Base-by-base conservation (phyloP, 2,888 invertebrate genomes). In the Spisula solida region DNA sequence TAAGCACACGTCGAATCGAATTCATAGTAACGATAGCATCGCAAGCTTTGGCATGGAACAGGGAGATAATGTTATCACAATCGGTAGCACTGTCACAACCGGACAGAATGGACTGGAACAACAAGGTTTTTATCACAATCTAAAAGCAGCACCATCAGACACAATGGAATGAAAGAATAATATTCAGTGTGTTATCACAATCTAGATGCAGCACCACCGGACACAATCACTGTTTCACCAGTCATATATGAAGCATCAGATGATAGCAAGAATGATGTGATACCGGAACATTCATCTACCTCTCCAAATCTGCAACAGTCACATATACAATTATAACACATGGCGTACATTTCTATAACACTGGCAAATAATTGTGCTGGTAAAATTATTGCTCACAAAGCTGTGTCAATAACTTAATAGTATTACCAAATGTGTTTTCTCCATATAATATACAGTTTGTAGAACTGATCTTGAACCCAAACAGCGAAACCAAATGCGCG, bases 211-310 rank as follows among this genome's bases (percentile, higher is more conserved):
- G 98, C 97, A 84, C 99, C 99, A 81, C 99, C 99, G 80, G 98
- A 97, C 34, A 98, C 98, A 4, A 98, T 97, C 91, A 99, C 97
- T 14, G 98, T 98, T 97, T 99, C 99, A 16, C 99, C 99, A 34
- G 98, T 99, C 81, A 99, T 97, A 95, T 98, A 99, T 75, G 98
- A 97, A 1, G 98, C 98, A 96, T 99, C 99, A 60, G 98, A 98
- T 0, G 98, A 98, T 34, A 97, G 98, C 88, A 99, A 96, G 96
- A 98, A 99, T 55, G 98, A 98, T 0, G 98, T 98, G 29, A 98
- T 97, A 2, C 98, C 97, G 5, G 97, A 96, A 92, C 96, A 96
- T 81, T 97, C 97, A 70, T 98, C 97, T 0, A 98, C 97, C 91
- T 97, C 97, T 0, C 98, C 99, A 94, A 98, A 97, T 89, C 96